Base-by-base conservation (phyloP, 2,113 vertebrate genomes). In the Protomyctophum bolini region DNA sequence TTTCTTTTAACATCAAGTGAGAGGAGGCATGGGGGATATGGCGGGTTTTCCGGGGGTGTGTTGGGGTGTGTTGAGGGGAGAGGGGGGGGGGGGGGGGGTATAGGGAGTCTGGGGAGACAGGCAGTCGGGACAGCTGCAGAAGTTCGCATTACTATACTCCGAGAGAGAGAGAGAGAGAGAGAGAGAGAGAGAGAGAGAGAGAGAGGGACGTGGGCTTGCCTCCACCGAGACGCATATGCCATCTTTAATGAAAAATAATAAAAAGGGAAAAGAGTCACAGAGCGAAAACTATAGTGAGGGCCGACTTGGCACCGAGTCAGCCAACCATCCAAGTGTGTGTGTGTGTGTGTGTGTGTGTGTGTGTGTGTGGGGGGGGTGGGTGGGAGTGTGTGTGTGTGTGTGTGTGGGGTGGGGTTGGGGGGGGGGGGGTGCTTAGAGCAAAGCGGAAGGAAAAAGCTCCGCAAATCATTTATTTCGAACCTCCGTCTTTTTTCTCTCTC, bases 1-100 rank as follows among this genome's bases (percentile, higher is more conserved):
- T 97, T 97, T 95, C 96, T 97, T 97, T 97, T 94, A 97, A 97
- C 96, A 97, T 97, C 97, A 96, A n/a, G 94, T 96, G 94, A 94
- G 92, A 92, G 88, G 90, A 89, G 77, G 87, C 87, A 92, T 89
- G 83, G 84, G 90, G 94, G 95, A 94, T n/a, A 33, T 33, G 33
- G 33, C 33, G 33, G 33, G 2, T 33, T 33, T 33, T 33, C 33
- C 33, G 33, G 33, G 33, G 33, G 33, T 33, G 33, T 33, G 33
- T 33, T 2, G 2, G 2, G 33, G 33, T 2, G 33, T 33, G 33
- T 33, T 33, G 94, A 95, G 94, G 93, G 33, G 14, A 55, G 21
- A 29, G 50, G 8, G 11, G 63, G 51, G 6, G n/a, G 81, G 87
- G 91, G 94, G 95, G 94, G 63, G 14, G 28, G 6, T 14, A 51